Percentiles rank a stretch among this genome's conserved stretches.
These are phyloP conservation scores for Macrocentrus cingulum DNA, from an alignment of 1,140 invertebrate genomes.

Conservation along the genomic window DNA sequence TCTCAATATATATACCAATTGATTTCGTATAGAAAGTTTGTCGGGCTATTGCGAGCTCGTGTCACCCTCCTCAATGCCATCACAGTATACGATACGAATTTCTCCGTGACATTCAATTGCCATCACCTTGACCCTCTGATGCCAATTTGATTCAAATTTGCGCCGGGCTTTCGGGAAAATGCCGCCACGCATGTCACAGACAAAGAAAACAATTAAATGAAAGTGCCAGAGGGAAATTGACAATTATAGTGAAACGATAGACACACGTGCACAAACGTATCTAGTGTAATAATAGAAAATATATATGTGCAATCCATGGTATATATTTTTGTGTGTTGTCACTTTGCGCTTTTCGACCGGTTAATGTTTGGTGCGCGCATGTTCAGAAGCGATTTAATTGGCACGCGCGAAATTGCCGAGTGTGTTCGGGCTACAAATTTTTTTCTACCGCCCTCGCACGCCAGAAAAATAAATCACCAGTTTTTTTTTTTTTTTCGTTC, in stretches of 20 bases:
- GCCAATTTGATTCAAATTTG: no score
- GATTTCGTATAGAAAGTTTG: neutral
- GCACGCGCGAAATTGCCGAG: constrained; percentile 37
- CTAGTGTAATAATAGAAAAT: neutral
- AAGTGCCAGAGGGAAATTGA: constrained; percentile 22
- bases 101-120: no score
- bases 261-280: neutral
- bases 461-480: constrained; percentile 19
- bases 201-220: neutral
- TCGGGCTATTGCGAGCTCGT: neutral
- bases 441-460: constrained; percentile 6
- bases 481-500: constrained; percentile 7
- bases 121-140: no score
- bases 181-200: no score
- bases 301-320: neutral
- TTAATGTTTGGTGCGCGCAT: constrained; percentile 26
- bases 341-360: constrained; percentile 11
- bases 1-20: no score
- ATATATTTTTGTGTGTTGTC: neutral
- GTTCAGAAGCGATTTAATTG: constrained; percentile 41
- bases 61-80: no score
- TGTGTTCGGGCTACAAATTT: constrained; percentile 13
- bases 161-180: no score
- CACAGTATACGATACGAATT: no score
- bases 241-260: constrained; percentile 8